Percentiles rank a stretch among this genome's conserved stretches.
phyloP scores from a whole-genome alignment of 2,797 vertebrate species.

The Falco concolor region DNA sequence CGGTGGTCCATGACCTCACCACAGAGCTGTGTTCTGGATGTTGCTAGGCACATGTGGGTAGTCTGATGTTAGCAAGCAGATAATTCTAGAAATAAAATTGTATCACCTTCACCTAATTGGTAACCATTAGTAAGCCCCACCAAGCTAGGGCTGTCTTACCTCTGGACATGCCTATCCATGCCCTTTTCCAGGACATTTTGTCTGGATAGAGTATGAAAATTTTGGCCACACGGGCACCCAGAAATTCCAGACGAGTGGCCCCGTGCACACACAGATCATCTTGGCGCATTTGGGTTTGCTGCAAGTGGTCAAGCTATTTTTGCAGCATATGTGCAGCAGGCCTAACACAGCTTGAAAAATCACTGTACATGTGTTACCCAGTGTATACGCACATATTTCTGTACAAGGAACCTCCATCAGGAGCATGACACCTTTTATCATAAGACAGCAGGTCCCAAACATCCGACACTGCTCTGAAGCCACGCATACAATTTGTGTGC shows the following conservation, averaged over 20 bases:
- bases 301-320: slow-evolving; percentile 30
- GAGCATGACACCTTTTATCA: slow-evolving; percentile 32
- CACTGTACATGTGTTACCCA: neutral
- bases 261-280: neutral
- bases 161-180: neutral
- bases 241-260: neutral
- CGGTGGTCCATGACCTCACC: slow-evolving; percentile 21
- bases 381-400: neutral
- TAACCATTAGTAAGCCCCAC: neutral
- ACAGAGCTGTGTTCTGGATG: neutral
- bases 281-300: neutral
- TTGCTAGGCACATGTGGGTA: slow-evolving; percentile 39
- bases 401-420: neutral
- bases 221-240: neutral
- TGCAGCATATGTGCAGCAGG: slow-evolving; percentile 47
- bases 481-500: neutral
- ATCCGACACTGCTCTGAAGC: neutral
- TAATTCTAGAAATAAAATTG: neutral
- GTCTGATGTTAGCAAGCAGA: neutral
- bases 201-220: accelerated
- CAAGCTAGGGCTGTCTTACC: neutral
- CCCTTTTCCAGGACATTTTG: neutral
- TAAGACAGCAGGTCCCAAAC: slow-evolving; percentile 15
- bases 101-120: neutral
- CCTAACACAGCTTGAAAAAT: slow-evolving; percentile 42